phyloP scores from a whole-genome alignment of 92 coral and sea anemone species.

The Parazoanthus atlanticus region DNA sequence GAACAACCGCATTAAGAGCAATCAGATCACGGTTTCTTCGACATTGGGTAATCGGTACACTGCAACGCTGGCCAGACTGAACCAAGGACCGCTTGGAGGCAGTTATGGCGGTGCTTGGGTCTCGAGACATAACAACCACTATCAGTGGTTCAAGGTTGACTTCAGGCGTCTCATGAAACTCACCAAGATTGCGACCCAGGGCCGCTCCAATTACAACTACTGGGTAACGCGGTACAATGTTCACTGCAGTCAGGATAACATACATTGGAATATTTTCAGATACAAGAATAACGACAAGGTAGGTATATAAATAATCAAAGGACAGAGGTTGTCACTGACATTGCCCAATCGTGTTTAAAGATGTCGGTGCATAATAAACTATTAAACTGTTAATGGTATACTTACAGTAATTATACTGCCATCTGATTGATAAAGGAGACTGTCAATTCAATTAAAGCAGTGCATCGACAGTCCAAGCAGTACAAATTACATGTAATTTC shows the following conservation, averaged over 20 bases:
- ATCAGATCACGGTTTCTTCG: conserved; percentile 26
- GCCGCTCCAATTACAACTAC: conserved; percentile 60
- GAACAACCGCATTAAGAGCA: conserved; percentile 29
- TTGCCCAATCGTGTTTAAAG: no score
- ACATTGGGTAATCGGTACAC: conserved; percentile 2
- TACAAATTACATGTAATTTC: no score
- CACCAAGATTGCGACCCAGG: conserved; percentile 79
- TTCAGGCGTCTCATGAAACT: conserved; percentile 65
- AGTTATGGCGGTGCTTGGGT: conserved; percentile 80
- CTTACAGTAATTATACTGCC: no score
- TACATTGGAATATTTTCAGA: conserved; percentile 76
- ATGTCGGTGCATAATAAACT: no score
- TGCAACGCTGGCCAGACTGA: conserved; percentile 59
- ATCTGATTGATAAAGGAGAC: no score
- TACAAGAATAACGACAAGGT: conserved; percentile 72
- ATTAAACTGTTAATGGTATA: no score
- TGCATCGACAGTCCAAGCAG: no score
- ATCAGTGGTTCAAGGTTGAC: conserved; percentile 85
- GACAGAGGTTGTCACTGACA: neutral
- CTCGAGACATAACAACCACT: conserved; percentile 63
- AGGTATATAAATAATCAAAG: neutral
- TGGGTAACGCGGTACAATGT: conserved; percentile 71
- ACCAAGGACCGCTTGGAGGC: conserved; percentile 57
- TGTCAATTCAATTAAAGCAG: no score
- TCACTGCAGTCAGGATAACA: conserved; percentile 63